Evolutionary conservation across 2,797 vertebrate genomes (phyloP), one percentile per base, ranked within the genome.

Genomic region (Sebastiscus tertius): DNA sequence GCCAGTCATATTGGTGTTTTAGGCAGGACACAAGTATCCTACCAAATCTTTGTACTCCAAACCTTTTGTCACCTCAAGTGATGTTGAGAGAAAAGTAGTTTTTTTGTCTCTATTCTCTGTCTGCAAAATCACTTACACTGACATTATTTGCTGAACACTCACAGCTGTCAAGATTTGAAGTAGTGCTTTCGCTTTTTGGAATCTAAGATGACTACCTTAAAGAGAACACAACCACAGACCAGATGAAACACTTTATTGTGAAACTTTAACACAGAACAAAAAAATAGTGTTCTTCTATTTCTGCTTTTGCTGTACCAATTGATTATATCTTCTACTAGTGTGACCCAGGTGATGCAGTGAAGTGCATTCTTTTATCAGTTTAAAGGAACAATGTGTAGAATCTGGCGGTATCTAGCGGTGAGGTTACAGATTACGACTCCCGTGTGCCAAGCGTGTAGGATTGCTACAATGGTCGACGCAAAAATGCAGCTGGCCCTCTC

Each of bases 161-260:
- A 22, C 66, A 78, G 59, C 73, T 78, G 84, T 75, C 26, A 66
- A 4, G 22, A 58, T 36, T 70, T 73, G 31, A 67, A 49, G 62
- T 6, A 2, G 42, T 12, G 42, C 34, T 62, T 71, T 62, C 7
- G 5, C 56, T 66, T 63, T 26, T 76, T 55, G 55, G 55, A 82
- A 76, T 66, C 34, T 26, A 42, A 69, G 1, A 49, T 14, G 20
- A 18, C 66, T 72, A 76, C 74, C 71, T 65, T 22, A 76, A 78
- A 81, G 77, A 54, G 58, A 59, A 72, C 6, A 4, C 11, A 20
- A 56, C 59, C 67, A 36, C 75, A 73, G 52, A 75, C 7, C 42
- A 82, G 59, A 77, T 46, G 54, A 72, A 75, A 63, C 29, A 31
- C 12, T 76, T 58, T n/a, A 20, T 24, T 77, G 36, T 59, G 11